Evolutionary conservation across 37 sponge, comb jelly and placozoan genomes (phyloP).

Genomic region (Agelas oroides): DNA sequence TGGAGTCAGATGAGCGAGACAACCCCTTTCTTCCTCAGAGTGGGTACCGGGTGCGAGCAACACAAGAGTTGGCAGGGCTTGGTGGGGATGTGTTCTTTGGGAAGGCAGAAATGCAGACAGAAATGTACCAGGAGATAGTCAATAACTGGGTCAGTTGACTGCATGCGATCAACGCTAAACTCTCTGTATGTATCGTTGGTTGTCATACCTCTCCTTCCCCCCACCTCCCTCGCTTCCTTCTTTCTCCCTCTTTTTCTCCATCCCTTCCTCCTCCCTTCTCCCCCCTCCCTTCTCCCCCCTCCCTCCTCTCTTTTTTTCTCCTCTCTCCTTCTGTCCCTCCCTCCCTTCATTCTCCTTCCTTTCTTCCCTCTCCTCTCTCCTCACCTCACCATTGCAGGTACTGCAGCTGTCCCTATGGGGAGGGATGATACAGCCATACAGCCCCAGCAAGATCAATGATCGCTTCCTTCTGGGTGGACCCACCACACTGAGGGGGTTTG

Average conservation of each 20-base stretch:
- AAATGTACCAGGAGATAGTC: constrained; percentile 49
- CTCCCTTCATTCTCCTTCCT: constrained; percentile 6
- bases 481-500: constrained; percentile 84
- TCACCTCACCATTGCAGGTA: constrained; percentile 17
- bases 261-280: neutral
- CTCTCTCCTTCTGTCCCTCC: constrained; percentile 14
- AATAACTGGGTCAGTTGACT: constrained; percentile 54
- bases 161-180: neutral
- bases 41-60: constrained; percentile 45
- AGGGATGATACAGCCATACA: constrained; percentile 55
- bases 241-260: neutral
- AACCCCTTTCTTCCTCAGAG: constrained; percentile 16
- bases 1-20: constrained; percentile 56
- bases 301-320: neutral
- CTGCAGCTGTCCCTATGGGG: constrained; percentile 64
- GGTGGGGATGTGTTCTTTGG: constrained; percentile 75
- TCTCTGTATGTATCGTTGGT: neutral
- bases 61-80: constrained; percentile 75
- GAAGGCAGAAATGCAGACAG: constrained; percentile 68
- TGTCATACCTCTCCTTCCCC: neutral
- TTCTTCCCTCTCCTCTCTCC: neutral
- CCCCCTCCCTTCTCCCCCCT: neutral
- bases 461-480: constrained; percentile 86
- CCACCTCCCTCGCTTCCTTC: neutral
- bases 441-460: constrained; percentile 56